These are phyloP conservation scores for Standfussiana lucernea DNA, from an alignment of 2,888 invertebrate genomes.

Conservation along the genomic window DNA sequence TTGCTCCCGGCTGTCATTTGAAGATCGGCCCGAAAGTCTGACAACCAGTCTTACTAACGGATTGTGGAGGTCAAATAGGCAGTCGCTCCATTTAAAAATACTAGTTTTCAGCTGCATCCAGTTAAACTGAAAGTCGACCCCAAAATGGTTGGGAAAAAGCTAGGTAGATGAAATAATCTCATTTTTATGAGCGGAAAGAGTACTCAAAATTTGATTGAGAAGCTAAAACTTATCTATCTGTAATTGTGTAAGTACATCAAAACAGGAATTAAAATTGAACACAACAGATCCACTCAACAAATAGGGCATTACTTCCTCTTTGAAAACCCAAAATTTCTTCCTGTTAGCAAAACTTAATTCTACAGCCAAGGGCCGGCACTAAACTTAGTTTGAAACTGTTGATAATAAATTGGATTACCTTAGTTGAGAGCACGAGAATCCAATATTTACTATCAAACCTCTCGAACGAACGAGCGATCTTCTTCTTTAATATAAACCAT, in stretches of 20 bases:
- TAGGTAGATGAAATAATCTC: no score
- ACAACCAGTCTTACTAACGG: no score
- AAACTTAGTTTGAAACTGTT: slow-evolving; percentile 31
- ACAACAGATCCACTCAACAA: background rate
- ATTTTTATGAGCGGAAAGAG: no score
- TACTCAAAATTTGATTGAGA: background rate
- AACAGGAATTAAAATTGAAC: background rate
- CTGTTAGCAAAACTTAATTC: slow-evolving; percentile 8
- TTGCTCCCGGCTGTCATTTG: no score
- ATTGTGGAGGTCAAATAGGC: no score
- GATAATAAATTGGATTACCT: slow-evolving; percentile 30
- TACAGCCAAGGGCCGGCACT: background rate
- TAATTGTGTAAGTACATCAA: background rate
- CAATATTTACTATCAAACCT: slow-evolving; percentile 31
- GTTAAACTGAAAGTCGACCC: no score
- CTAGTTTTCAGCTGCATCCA: no score
- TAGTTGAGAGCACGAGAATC: slow-evolving; percentile 9
- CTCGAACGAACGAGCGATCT: background rate
- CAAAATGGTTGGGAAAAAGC: no score
- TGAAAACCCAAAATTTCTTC: slow-evolving; percentile 3
- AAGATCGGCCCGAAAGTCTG: no score
- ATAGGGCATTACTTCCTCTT: background rate
- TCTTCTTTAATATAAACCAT: background rate
- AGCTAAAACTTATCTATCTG: background rate
- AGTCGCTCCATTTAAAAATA: no score